Conservation (phyloP, 2,888 invertebrate species). For the Chaetogeoica ovagalla region DNA sequence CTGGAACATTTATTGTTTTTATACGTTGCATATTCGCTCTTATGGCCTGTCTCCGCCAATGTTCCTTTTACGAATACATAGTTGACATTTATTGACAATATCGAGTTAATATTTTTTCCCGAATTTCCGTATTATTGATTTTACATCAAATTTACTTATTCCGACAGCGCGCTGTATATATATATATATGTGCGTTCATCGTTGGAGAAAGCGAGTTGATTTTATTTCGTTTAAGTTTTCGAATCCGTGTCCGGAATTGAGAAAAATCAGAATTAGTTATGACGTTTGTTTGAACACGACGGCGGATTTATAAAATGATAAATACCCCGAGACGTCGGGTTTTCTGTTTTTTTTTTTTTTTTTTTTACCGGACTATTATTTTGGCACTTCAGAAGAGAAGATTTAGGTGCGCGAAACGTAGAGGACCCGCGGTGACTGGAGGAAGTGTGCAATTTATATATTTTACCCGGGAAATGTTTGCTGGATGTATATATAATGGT, state of each 20-base stretch:
- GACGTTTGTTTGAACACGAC: slow-evolving; percentile 11
- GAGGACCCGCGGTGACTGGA: background rate
- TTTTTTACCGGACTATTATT: background rate
- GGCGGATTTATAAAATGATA: slow-evolving; percentile 9
- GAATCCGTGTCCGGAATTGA: background rate
- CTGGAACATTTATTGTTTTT: background rate
- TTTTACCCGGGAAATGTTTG: slow-evolving; percentile 13
- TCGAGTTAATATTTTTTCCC: background rate
- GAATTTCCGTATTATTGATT: slow-evolving; percentile 15
- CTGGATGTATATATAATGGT: background rate
- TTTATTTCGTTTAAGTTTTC: background rate
- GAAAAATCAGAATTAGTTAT: background rate
- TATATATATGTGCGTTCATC: no score
- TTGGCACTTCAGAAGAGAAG: background rate
- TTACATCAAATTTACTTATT: slow-evolving; percentile 7
- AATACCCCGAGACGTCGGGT: background rate
- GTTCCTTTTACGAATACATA: background rate
- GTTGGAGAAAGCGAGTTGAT: background rate
- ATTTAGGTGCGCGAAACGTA: slow-evolving; percentile 7
- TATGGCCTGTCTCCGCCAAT: background rate
- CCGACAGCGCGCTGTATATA: background rate
- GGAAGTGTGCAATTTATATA: slow-evolving; percentile 14
- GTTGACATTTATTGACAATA: slow-evolving; percentile 2
- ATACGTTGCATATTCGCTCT: background rate
- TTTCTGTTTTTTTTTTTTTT: background rate